phyloP scores from a whole-genome alignment of 2,113 vertebrate species.

The Etheostoma spectabile region DNA sequence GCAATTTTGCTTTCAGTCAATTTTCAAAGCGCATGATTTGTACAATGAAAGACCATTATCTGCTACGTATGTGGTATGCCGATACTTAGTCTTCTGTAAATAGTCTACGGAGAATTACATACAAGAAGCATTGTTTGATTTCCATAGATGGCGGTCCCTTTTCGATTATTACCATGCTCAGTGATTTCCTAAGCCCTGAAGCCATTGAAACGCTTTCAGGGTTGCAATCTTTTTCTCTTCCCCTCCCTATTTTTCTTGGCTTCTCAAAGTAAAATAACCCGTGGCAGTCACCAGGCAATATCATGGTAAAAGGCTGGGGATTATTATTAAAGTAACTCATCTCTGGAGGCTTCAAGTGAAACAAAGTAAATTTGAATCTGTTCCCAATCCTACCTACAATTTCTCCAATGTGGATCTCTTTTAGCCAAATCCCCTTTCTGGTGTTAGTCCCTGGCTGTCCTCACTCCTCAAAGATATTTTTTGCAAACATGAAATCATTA shows the following conservation, averaged over 20 bases:
- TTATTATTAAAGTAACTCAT: constrained; percentile 60
- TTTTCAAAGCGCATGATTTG: background rate
- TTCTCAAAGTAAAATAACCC: constrained; percentile 55
- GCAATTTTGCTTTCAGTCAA: background rate
- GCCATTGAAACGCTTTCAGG: constrained; percentile 59
- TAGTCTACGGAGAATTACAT: constrained; percentile 29
- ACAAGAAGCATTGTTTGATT: constrained; percentile 51
- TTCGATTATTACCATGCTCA: constrained; percentile 54
- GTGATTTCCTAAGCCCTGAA: constrained; percentile 56
- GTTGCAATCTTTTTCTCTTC: constrained; percentile 39
- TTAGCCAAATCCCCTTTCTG: constrained; percentile 19
- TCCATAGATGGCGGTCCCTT: constrained; percentile 50
- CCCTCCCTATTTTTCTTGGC: constrained; percentile 13
- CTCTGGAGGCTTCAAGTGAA: constrained; percentile 38
- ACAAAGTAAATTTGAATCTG: constrained; percentile 34
- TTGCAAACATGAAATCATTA: constrained; percentile 43
- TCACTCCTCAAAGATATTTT: constrained; percentile 7
- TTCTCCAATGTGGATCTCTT: constrained; percentile 13
- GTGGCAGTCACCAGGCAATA: constrained; percentile 63
- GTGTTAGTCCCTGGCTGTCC: constrained; percentile 10
- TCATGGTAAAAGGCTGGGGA: constrained; percentile 38
- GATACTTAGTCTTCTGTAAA: constrained; percentile 32
- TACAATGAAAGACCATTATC: background rate
- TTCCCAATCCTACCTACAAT: constrained; percentile 24
- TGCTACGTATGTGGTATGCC: background rate